These are phyloP conservation scores for Australoheros facetus DNA, from an alignment of 2,797 vertebrate species.

Conservation along the genomic window DNA sequence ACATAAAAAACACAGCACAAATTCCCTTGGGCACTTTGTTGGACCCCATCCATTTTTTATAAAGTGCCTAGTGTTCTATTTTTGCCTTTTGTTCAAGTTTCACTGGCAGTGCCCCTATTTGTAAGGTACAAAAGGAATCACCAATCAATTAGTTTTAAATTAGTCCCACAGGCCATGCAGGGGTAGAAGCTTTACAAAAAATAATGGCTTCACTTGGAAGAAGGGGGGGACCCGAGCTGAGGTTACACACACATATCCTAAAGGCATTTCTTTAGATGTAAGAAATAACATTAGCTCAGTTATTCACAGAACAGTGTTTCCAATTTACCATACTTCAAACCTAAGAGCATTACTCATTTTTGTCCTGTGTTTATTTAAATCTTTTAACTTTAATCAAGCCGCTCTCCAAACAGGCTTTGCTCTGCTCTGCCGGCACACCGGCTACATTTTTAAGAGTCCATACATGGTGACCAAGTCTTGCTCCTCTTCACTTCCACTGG, in stretches of 20 bases:
- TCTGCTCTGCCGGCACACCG: neutral
- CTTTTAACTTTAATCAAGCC: neutral
- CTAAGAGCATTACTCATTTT: slow-evolving; percentile 27
- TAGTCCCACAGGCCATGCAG: slow-evolving; percentile 42
- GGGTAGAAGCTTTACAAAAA: slow-evolving; percentile 35
- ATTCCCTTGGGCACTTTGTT: slow-evolving; percentile 25
- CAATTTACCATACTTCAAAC: slow-evolving; percentile 15
- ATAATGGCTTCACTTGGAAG: slow-evolving; percentile 52
- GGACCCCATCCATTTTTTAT: slow-evolving; percentile 37
- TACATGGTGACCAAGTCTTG: slow-evolving; percentile 54
- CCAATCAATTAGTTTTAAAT: slow-evolving; percentile 62
- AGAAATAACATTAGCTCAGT: slow-evolving; percentile 38
- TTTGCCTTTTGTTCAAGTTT: slow-evolving; percentile 43
- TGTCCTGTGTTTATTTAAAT: slow-evolving; percentile 9
- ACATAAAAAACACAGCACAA: slow-evolving; percentile 31
- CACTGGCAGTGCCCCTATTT: slow-evolving; percentile 11
- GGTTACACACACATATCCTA: slow-evolving; percentile 27
- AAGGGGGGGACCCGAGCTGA: neutral
- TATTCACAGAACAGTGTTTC: slow-evolving; percentile 36
- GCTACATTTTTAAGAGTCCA: neutral
- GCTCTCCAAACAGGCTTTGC: neutral
- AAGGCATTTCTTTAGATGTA: slow-evolving; percentile 28
- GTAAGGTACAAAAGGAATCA: slow-evolving; percentile 33
- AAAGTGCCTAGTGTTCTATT: slow-evolving; percentile 24
- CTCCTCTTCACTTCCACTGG: slow-evolving; percentile 49